These are phyloP conservation scores for Odobenus rosmarus DNA, from an alignment of 2,113 vertebrate species.

Conservation along the genomic window DNA sequence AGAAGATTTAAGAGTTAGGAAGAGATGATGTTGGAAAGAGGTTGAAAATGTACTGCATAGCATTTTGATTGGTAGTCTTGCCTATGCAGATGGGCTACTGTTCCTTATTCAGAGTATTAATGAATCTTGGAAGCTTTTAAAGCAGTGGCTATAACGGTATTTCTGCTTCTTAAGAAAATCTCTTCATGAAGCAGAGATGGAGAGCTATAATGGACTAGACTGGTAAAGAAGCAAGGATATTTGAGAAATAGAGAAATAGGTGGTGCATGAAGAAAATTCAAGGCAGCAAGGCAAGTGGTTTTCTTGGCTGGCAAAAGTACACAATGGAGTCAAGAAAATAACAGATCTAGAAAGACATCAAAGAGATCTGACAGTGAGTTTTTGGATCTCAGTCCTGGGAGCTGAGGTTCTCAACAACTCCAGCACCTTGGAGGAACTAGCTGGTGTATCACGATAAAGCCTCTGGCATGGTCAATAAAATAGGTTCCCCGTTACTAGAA, in stretches of 20 bases:
- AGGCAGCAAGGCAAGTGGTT: neutral
- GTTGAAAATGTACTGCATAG: neutral
- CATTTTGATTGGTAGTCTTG: neutral
- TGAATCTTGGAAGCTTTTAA: neutral
- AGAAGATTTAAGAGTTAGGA: neutral
- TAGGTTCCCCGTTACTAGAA: neutral
- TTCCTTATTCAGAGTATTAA: neutral
- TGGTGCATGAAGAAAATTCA: neutral
- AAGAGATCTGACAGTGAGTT: neutral
- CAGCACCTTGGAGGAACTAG: neutral
- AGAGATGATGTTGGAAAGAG: neutral
- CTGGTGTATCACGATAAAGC: neutral
- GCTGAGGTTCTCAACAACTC: neutral
- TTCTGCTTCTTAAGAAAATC: neutral
- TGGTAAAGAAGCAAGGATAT: neutral
- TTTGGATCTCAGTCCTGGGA: neutral
- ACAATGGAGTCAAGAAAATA: neutral
- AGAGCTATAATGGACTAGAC: neutral
- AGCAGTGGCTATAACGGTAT: neutral
- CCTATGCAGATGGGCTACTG: neutral
- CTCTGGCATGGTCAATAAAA: neutral
- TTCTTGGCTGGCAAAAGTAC: neutral
- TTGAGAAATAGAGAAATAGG: neutral
- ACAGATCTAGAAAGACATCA: too few relatives aligned
- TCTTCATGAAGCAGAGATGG: neutral